These are phyloP conservation scores for Clarias laeviceps DNA, from an alignment of 2,797 vertebrate genomes.

Conservation along the genomic window DNA sequence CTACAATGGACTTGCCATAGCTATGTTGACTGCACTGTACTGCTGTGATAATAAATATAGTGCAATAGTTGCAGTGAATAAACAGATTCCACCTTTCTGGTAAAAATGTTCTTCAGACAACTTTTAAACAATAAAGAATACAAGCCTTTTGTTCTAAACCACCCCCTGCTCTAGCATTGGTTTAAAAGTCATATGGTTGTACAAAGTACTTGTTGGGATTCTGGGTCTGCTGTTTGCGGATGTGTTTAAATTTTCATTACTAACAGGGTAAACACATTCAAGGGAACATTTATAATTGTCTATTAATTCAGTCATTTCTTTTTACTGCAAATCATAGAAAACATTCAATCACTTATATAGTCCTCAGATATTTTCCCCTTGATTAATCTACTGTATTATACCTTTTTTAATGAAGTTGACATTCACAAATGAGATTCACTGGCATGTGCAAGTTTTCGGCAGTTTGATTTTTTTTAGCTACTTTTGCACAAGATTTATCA, in stretches of 20 bases:
- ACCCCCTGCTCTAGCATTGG: background rate
- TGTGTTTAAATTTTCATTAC: background rate
- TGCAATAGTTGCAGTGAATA: background rate
- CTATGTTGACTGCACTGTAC: background rate
- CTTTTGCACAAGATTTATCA: constrained; percentile 64
- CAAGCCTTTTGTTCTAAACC: background rate
- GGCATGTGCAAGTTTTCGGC: constrained; percentile 54
- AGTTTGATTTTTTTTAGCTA: constrained; percentile 64
- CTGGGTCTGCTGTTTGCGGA: background rate
- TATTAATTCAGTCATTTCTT: background rate
- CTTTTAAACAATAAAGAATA: background rate
- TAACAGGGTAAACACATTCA: background rate
- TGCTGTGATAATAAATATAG: background rate
- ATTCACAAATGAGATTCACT: constrained; percentile 25
- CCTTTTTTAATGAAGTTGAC: background rate
- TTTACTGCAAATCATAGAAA: background rate
- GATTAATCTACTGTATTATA: background rate
- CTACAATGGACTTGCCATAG: background rate
- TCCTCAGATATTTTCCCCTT: background rate
- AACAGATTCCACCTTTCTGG: background rate
- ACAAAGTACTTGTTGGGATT: background rate
- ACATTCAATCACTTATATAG: background rate
- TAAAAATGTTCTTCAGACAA: background rate
- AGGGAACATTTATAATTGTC: background rate
- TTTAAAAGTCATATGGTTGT: background rate